Evolutionary conservation across 2,888 invertebrate species (phyloP).

Genomic region (Litoditis marina): DNA sequence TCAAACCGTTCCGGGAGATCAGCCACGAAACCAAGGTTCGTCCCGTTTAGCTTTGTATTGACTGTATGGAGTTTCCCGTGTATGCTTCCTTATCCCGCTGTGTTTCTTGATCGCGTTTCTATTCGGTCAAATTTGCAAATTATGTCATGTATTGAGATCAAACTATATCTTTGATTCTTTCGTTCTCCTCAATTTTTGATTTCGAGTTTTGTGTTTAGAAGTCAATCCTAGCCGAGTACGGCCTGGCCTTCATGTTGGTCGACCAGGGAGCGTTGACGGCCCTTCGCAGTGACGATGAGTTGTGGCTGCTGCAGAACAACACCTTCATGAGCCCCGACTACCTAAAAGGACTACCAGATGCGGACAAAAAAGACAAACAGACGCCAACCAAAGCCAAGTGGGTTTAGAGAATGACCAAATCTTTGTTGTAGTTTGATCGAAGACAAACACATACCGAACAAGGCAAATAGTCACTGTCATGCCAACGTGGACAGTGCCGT

Average conservation of each 20-base stretch:
- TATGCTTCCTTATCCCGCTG: too few species aligned
- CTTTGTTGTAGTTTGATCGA: neutral
- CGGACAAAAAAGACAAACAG: slow-evolving; percentile 21
- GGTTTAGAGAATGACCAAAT: too few species aligned
- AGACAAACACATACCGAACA: too few species aligned
- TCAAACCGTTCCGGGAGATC: slow-evolving; percentile 26
- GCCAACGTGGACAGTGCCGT: too few species aligned
- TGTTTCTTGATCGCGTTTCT: too few species aligned
- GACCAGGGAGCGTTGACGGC: slow-evolving; percentile 42
- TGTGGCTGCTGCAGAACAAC: slow-evolving; percentile 40
- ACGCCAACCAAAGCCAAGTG: slow-evolving; percentile 36
- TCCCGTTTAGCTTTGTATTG: too few species aligned
- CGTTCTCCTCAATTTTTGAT: too few species aligned
- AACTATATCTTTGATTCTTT: too few species aligned
- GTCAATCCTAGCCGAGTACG: slow-evolving; percentile 36
- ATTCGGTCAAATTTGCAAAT: too few species aligned
- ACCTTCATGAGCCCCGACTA: slow-evolving; percentile 41
- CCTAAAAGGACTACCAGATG: slow-evolving; percentile 31
- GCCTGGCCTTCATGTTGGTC: slow-evolving; percentile 43
- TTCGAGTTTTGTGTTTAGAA: slow-evolving; percentile 29
- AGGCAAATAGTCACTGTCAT: neutral
- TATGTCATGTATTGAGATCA: too few species aligned
- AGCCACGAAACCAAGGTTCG: slow-evolving; percentile 13
- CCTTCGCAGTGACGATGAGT: slow-evolving; percentile 19
- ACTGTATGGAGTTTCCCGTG: too few species aligned